Conservation (phyloP, 2,797 vertebrate species). For the Eutrigla gurnardus region DNA sequence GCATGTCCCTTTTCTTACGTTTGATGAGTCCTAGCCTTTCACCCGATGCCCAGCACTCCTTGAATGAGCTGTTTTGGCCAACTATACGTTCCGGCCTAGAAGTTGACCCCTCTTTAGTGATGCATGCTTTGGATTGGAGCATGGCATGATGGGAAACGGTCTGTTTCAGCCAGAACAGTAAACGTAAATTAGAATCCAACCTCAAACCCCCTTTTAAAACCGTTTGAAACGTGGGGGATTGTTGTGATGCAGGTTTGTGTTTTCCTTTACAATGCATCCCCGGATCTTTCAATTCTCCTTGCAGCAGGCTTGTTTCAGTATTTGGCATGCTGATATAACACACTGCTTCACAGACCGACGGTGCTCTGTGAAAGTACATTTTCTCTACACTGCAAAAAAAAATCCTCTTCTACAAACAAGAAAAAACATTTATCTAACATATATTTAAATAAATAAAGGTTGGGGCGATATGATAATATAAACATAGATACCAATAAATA, state of each 20-base stretch:
- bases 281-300: conserved; percentile 57
- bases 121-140: conserved; percentile 85
- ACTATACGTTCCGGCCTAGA: conserved; percentile 37
- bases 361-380: conserved; percentile 37
- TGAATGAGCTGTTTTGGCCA: conserved; percentile 56
- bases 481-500: background rate
- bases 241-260: conserved; percentile 65
- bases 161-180: conserved; percentile 28
- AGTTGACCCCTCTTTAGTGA: conserved; percentile 60
- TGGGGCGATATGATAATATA: background rate
- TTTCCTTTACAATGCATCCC: conserved; percentile 62
- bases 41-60: conserved; percentile 65
- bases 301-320: conserved; percentile 64
- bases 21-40: conserved; percentile 68
- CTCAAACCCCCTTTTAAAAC: conserved; percentile 31
- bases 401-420: background rate
- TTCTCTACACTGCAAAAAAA: conserved; percentile 51
- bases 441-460: background rate
- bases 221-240: conserved; percentile 40
- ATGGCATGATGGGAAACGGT: conserved; percentile 83
- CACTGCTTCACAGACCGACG: conserved; percentile 48
- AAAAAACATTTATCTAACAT: background rate
- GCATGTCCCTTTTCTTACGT: conserved; percentile 83
- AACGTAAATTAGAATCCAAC: conserved; percentile 32
- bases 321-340: conserved; percentile 73